Conservation (phyloP, 2,113 vertebrate genomes). For the Myanophis thanlyinensis region DNA sequence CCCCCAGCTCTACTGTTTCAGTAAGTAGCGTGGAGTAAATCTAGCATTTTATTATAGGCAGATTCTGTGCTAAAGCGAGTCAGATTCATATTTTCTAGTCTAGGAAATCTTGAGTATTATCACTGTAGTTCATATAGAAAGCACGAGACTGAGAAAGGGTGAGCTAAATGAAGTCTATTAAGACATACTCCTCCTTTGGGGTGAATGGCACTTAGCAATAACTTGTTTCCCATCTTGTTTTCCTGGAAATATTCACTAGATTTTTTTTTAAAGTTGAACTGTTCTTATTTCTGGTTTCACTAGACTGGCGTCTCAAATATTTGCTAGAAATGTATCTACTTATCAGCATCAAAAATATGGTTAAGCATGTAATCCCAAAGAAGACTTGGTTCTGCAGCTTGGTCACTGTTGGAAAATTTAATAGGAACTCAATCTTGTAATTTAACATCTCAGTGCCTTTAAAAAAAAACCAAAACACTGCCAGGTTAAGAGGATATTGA, state of each 20-base stretch:
- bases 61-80: not conserved
- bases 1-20: slow-evolving; percentile 95
- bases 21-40: slow-evolving; percentile 65
- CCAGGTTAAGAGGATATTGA: not conserved
- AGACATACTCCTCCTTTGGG: not conserved
- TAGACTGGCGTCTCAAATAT: not conserved
- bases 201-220: not conserved
- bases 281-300: not conserved
- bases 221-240: not conserved
- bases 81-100: not conserved
- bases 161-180: not conserved
- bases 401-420: not conserved
- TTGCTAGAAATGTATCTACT: not conserved
- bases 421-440: not conserved
- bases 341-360: not conserved
- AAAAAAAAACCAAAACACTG: not conserved
- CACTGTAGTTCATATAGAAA: not conserved
- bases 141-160: not conserved
- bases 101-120: not conserved
- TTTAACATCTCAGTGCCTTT: not conserved
- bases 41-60: not conserved
- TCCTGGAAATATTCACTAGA: not conserved
- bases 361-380: not conserved
- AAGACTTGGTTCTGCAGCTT: not conserved
- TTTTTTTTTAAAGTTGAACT: not conserved